These are phyloP conservation scores for Clavelina lepadiformis DNA, from an alignment of 23 tunicate genomes.

Conservation along the genomic window DNA sequence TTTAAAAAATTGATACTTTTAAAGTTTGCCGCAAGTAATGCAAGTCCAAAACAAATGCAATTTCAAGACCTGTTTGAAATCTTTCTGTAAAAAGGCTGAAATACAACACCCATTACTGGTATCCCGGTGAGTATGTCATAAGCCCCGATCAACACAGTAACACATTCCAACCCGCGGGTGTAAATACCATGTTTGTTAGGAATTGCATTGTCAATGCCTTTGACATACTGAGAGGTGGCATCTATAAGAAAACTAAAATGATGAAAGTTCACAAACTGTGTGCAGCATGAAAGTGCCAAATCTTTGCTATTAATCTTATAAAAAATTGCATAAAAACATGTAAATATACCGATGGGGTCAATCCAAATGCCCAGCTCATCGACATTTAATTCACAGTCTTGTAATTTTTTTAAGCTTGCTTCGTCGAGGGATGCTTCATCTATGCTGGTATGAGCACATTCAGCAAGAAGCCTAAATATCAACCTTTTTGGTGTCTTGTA, in stretches of 20 bases:
- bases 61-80: too few species aligned
- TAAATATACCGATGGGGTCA: constrained; percentile 71
- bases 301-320: not conserved
- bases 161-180: constrained; percentile 72
- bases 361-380: constrained; percentile 73
- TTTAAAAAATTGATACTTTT: too few species aligned
- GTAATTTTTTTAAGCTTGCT: constrained; percentile 8
- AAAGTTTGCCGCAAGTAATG: too few species aligned
- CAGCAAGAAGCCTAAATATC: constrained; percentile 42
- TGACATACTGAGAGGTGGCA: constrained; percentile 71
- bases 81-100: constrained; percentile 52
- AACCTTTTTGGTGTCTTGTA: not conserved
- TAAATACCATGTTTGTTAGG: constrained; percentile 20
- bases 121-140: constrained; percentile 41
- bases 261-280: not conserved
- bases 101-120: constrained; percentile 69
- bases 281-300: not conserved
- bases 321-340: not conserved
- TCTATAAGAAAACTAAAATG: constrained; percentile 23
- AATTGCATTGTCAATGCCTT: constrained; percentile 32
- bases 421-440: constrained; percentile 2
- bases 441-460: constrained; percentile 41
- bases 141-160: constrained; percentile 74
- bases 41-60: too few species aligned
- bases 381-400: constrained; percentile 18